Percentiles rank a stretch among this genome's conserved stretches.
phyloP scores from a whole-genome alignment of 1,140 invertebrate species.

The Caenorhabditis remanei region DNA sequence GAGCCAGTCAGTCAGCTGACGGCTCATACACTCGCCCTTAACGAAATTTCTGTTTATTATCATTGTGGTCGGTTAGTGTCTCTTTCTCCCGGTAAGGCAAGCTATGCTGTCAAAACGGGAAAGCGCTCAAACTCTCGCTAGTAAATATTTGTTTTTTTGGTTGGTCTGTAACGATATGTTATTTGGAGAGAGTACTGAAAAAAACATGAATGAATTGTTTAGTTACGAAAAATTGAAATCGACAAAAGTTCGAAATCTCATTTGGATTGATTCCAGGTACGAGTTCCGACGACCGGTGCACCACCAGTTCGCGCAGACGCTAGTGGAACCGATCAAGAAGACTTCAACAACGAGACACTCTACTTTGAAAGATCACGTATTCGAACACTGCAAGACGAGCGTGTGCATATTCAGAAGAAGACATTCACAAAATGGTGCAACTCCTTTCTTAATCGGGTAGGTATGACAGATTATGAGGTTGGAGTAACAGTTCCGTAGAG shows the following conservation, averaged over 20 bases:
- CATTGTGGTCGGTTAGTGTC: not conserved
- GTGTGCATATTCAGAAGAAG: constrained; percentile 98
- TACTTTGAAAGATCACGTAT: constrained; percentile 78
- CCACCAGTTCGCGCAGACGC: constrained; percentile 47
- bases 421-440: constrained; percentile 99
- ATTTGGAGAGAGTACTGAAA: too few species aligned
- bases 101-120: constrained; percentile 47
- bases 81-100: constrained; percentile 25
- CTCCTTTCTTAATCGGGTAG: constrained; percentile 94
- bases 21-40: not conserved
- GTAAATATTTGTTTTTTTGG: constrained; percentile 49
- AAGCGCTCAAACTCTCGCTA: not conserved
- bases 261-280: too few species aligned
- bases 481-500: not conserved
- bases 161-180: not conserved
- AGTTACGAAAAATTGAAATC: too few species aligned
- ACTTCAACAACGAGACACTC: constrained; percentile 63
- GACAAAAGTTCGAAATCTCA: too few species aligned
- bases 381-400: constrained; percentile 93
- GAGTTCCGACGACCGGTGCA: constrained; percentile 29
- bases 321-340: constrained; percentile 62
- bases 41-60: constrained; percentile 29
- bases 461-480: constrained; percentile 53
- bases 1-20: constrained; percentile 5
- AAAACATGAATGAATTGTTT: not conserved